phyloP scores from a whole-genome alignment of 2,797 vertebrate genomes.

The Rhinichthys osculus region DNA sequence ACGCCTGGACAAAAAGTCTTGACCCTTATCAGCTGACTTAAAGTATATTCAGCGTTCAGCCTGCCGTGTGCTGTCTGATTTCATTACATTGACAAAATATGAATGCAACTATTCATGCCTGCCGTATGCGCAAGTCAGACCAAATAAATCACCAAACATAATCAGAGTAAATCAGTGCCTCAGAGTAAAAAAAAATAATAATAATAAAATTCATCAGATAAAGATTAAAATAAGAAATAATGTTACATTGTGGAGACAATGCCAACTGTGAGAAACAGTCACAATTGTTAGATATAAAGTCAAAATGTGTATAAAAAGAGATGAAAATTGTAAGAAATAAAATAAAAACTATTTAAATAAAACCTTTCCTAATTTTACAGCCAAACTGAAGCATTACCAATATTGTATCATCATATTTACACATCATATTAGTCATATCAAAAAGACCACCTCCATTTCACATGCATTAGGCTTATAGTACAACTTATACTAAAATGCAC shows the following conservation, averaged over 20 bases:
- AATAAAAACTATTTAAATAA: not conserved
- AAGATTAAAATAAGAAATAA: constrained; percentile 10
- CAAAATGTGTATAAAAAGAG: not conserved
- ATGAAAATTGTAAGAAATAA: not conserved
- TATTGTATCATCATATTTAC: not conserved
- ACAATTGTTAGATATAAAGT: not conserved
- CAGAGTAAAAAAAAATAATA: not conserved
- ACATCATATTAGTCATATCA: not conserved
- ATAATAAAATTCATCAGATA: not conserved
- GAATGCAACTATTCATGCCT: constrained; percentile 42
- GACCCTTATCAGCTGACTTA: constrained; percentile 51
- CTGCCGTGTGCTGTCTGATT: constrained; percentile 17
- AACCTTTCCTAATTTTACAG: not conserved
- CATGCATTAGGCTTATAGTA: not conserved
- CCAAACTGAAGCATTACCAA: not conserved
- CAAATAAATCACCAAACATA: constrained; percentile 17
- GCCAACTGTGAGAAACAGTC: not conserved
- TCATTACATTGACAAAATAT: constrained; percentile 34
- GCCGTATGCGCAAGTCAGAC: not conserved
- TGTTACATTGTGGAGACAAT: not conserved
- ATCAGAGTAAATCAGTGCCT: constrained; percentile 16
- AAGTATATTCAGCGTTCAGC: constrained; percentile 30
- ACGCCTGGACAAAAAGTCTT: constrained; percentile 40
- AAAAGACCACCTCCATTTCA: not conserved
- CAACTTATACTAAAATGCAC: not conserved